These are phyloP conservation scores for Anarrhichthys ocellatus DNA, from an alignment of 2,113 vertebrate genomes.

Conservation along the genomic window DNA sequence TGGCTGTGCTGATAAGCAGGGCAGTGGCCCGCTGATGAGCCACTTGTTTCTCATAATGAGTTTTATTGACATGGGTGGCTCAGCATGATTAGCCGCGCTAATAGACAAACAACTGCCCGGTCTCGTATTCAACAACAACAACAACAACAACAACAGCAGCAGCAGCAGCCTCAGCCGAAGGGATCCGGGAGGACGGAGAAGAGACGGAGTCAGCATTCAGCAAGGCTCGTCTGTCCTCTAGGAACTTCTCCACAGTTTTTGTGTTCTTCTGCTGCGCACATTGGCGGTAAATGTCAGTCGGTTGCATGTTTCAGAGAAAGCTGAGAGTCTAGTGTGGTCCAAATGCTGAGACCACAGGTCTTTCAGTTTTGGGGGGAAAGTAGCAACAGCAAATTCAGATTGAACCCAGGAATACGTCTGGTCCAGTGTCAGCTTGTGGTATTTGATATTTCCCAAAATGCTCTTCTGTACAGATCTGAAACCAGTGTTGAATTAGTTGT, in stretches of 20 bases:
- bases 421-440: not conserved
- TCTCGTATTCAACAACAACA: not conserved
- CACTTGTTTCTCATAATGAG: slow-evolving; percentile 61
- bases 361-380: not conserved
- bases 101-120: slow-evolving; percentile 57
- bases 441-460: not conserved
- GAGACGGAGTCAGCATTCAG: not conserved
- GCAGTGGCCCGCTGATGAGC: slow-evolving; percentile 48
- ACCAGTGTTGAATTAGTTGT: not conserved
- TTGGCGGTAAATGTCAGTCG: not conserved
- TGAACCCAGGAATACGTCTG: not conserved
- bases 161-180: not conserved
- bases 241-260: not conserved
- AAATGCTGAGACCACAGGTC: not conserved
- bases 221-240: not conserved
- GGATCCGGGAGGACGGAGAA: not conserved
- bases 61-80: slow-evolving; percentile 62
- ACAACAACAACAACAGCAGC: too few species aligned
- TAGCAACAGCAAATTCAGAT: not conserved
- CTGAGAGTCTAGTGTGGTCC: not conserved
- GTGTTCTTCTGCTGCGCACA: slow-evolving; percentile 11
- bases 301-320: not conserved
- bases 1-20: slow-evolving; percentile 57
- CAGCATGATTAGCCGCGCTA: slow-evolving; percentile 51
- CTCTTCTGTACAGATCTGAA: not conserved